Conservation (phyloP, 2,797 vertebrate genomes). For the Xerus rutilus region DNA sequence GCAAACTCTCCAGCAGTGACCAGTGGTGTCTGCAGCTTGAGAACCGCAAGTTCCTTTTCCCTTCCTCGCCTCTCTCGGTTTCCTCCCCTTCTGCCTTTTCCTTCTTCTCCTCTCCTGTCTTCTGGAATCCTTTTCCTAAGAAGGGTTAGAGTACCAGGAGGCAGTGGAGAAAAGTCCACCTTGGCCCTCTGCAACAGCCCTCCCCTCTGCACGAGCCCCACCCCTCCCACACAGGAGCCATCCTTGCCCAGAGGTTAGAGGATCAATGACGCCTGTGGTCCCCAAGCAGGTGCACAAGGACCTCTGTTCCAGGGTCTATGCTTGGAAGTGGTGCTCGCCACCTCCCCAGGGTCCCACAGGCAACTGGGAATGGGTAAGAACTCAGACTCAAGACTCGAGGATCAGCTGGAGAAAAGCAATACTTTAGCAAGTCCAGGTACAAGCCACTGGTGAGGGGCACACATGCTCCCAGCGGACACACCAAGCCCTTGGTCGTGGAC, state of each 20-base stretch:
- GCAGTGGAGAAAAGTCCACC: not conserved
- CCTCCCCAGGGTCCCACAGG: not conserved
- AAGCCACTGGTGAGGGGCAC: not conserved
- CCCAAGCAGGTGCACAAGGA: not conserved
- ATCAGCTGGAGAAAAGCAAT: not conserved
- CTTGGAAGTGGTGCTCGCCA: not conserved
- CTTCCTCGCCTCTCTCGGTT: not conserved
- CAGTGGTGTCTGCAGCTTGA: slow-evolving; percentile 71
- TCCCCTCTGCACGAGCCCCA: not conserved
- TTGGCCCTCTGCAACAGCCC: rapidly evolving
- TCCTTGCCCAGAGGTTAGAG: not conserved
- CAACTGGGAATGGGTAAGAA: not conserved
- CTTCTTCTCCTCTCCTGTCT: not conserved
- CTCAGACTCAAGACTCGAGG: not conserved
- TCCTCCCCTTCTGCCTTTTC: not conserved
- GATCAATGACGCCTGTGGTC: not conserved
- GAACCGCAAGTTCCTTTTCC: not conserved
- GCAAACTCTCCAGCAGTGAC: slow-evolving; percentile 58
- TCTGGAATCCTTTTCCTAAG: not conserved
- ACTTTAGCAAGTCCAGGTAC: rapidly evolving
- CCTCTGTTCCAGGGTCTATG: not conserved
- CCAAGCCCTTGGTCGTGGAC: not conserved
- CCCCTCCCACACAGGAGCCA: too few relatives aligned
- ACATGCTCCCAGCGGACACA: not conserved
- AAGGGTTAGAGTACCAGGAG: not conserved